Conservation (phyloP, 2,797 vertebrate genomes). For the Peromyscus attwateri region DNA sequence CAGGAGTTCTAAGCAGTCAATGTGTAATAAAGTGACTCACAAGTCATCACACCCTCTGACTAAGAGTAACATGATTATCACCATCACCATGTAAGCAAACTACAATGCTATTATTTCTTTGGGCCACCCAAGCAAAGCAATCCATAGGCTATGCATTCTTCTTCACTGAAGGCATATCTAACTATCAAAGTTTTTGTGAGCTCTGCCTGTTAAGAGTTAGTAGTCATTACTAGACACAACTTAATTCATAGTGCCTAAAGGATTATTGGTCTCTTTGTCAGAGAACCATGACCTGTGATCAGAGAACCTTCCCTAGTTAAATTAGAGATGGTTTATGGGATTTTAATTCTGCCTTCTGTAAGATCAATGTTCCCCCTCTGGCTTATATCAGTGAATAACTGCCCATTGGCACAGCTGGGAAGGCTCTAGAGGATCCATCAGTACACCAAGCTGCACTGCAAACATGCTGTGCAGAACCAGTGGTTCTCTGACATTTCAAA, state of each 20-base stretch:
- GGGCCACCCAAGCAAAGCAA: neutral
- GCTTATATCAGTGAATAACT: neutral
- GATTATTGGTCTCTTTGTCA: neutral
- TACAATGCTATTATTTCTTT: neutral
- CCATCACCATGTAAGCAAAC: neutral
- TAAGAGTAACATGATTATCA: neutral
- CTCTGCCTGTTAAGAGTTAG: neutral
- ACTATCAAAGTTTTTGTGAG: neutral
- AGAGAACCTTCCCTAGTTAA: neutral
- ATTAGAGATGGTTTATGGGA: neutral
- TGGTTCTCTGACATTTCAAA: neutral
- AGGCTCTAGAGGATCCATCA: too few species aligned
- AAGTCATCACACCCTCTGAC: neutral
- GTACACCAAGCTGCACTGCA: fast-evolving
- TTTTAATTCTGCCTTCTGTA: neutral
- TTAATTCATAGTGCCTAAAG: neutral
- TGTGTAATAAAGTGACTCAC: neutral
- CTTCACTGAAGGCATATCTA: neutral
- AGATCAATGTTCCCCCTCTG: neutral
- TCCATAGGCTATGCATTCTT: neutral
- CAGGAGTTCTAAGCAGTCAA: neutral
- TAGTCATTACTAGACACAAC: neutral
- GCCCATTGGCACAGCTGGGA: neutral
- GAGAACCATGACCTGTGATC: neutral
- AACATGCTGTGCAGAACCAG: neutral